Evolutionary conservation across 2,888 invertebrate genomes (phyloP), one percentile per base, ranked within the genome.

Genomic region (Celastrina argiolus): DNA sequence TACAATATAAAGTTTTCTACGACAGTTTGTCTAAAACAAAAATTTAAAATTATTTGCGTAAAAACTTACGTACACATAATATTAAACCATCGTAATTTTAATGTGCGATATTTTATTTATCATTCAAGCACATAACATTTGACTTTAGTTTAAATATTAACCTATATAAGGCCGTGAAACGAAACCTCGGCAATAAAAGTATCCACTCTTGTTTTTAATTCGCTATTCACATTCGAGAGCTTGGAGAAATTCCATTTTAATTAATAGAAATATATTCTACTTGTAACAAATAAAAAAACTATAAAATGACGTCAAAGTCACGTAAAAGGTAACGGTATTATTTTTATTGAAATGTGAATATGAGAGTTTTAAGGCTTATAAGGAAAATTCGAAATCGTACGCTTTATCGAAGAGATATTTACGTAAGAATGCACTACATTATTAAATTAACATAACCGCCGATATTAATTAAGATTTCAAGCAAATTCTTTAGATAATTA

Each of bases 381-480:
- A 45, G 22, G 22, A 51, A 51, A 22, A 51, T 51, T 51, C 51
- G 51, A 51, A 51, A 51, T 51, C 51, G 51, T 51, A 51, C 22
- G 4, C 22, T 51, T 22, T 4, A 51, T 51, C 22, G 51, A 51
- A 18, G 12, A 10, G 22, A 22, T 51, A 51, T 51, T 51, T 51
- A 51, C 51, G 51, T 26, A 51, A 51, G 51, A 51, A 51, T 51
- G 51, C 22, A 51, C 51, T 51, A 51, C 12, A 51, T 26, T 51
- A 51, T 51, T 51, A 14, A 51, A 51, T 51, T 51, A 51, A 51
- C 51, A 51, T 51, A 26, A 26, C 22, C 51, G 26, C 51, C 22
- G 51, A 51, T 51, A 51, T 51, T 51, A 26, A 51, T 51, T 26
- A 51, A 51, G 51, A 51, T 51, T 51, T 51, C 51, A 51, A 51